Evolutionary conservation across 1,140 invertebrate genomes (phyloP).

Genomic region (Adoxophyes honmai): DNA sequence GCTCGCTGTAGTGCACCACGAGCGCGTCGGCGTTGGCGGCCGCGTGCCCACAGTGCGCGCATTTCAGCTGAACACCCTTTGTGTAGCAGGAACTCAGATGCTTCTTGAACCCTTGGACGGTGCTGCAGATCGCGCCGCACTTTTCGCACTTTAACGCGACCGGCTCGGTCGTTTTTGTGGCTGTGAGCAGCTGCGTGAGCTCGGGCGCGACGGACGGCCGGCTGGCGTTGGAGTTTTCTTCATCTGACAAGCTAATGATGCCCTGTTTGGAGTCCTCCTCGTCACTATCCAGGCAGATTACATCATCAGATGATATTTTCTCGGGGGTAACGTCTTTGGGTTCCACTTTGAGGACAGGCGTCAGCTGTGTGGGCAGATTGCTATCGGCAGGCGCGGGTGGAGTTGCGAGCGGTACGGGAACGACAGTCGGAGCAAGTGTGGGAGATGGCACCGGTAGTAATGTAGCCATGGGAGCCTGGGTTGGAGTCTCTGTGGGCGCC

Average conservation of each 20-base stretch:
- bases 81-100: conserved; percentile 34
- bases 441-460: background rate
- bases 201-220: too few relatives aligned
- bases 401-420: background rate
- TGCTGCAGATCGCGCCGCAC: conserved; percentile 30
- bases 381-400: background rate
- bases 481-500: background rate
- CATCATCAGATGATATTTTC: conserved; percentile 18
- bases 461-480: background rate
- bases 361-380: background rate
- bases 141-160: conserved; percentile 41
- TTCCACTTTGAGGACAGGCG: conserved; percentile 18
- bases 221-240: conserved; percentile 16
- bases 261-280: conserved; percentile 39
- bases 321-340: conserved; percentile 11
- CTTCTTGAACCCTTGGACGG: conserved; percentile 30
- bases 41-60: conserved; percentile 34
- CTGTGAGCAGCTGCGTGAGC: conserved; percentile 13
- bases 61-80: conserved; percentile 16
- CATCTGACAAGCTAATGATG: conserved; percentile 34
- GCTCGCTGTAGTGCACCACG: background rate
- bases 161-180: conserved; percentile 19
- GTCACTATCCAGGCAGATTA: conserved; percentile 58
- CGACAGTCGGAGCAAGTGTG: background rate
- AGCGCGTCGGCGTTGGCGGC: background rate